phyloP scores from a whole-genome alignment of 2,797 vertebrate genomes.

The Mus caroli region DNA sequence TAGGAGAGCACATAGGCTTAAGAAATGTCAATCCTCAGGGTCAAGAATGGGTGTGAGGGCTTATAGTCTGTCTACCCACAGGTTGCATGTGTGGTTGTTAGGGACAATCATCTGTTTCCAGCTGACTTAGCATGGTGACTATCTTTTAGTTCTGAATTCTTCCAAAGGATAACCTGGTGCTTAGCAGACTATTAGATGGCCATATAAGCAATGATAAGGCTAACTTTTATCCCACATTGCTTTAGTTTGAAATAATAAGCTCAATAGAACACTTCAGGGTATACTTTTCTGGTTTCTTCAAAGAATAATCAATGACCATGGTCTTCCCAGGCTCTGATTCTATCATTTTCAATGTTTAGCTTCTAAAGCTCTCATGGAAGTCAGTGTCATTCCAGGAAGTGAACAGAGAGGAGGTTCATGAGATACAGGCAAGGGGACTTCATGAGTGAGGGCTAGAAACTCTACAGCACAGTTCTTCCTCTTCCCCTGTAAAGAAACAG shows the following conservation, averaged over 20 bases:
- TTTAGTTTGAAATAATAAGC: slow-evolving; percentile 49
- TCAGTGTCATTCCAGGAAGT: slow-evolving; percentile 29
- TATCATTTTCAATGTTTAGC: slow-evolving; percentile 6
- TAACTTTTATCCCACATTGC: not conserved
- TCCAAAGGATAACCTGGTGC: not conserved
- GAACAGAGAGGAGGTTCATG: not conserved
- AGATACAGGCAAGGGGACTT: not conserved
- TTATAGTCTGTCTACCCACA: not conserved
- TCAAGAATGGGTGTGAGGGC: not conserved
- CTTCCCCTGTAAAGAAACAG: slow-evolving; percentile 8
- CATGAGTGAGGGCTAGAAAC: not conserved
- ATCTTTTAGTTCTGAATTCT: slow-evolving; percentile 59
- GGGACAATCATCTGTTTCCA: slow-evolving; percentile 39
- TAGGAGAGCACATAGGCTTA: not conserved
- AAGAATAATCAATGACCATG: not conserved
- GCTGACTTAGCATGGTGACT: not conserved
- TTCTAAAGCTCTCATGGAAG: not conserved
- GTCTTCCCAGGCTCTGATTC: not conserved
- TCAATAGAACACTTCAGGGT: slow-evolving; percentile 8
- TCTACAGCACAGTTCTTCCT: not conserved
- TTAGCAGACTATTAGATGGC: not conserved
- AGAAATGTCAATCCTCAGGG: not conserved
- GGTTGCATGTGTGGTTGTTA: not conserved
- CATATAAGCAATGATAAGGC: not conserved
- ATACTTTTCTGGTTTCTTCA: not conserved